Evolutionary conservation across 2,797 vertebrate species (phyloP).

Genomic region (Sebastes taczanowskii): DNA sequence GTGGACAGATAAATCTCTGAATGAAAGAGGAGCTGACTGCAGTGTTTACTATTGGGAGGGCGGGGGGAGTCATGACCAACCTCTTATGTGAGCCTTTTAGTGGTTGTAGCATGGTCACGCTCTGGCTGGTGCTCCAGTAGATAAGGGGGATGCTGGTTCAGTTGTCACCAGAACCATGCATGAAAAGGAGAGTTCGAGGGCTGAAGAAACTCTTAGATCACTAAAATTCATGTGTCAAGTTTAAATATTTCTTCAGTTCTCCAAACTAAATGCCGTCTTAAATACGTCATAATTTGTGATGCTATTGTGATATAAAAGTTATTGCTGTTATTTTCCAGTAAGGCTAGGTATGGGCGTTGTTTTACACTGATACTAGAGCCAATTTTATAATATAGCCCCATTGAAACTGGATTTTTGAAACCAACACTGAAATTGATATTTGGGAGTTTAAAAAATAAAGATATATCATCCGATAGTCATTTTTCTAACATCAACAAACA

Average conservation of each 20-base stretch:
- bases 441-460: no score
- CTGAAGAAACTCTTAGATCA: accelerated
- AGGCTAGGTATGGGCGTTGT: accelerated
- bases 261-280: background rate
- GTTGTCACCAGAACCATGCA: background rate
- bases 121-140: background rate
- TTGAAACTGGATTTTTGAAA: no score
- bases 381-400: no score
- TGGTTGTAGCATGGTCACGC: background rate
- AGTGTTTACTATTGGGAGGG: background rate
- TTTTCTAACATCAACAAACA: no score
- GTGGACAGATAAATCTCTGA: constrained; percentile 22
- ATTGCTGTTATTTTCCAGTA: no score
- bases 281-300: accelerated
- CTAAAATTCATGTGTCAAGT: background rate
- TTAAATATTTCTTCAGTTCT: background rate
- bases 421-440: no score
- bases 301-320: background rate
- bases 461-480: no score
- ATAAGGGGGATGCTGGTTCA: background rate
- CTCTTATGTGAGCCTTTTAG: background rate
- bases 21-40: constrained; percentile 1
- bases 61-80: background rate
- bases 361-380: no score
- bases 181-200: background rate